phyloP scores from a whole-genome alignment of 2,797 vertebrate genomes.

The Hafferia zeledoni region DNA sequence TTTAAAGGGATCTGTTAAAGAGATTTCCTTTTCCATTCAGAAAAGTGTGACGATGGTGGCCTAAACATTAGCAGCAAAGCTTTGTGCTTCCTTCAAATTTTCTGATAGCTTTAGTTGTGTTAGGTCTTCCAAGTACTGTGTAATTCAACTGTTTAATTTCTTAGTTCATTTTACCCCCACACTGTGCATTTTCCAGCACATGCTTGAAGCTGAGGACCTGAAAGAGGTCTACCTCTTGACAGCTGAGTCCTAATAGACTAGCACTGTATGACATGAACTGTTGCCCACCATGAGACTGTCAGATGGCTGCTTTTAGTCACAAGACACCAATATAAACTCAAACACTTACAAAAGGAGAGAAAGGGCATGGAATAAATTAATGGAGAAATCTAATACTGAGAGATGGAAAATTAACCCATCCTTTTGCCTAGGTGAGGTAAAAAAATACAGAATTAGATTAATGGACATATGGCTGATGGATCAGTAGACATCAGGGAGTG shows the following conservation, averaged over 20 bases:
- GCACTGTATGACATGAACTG: rapidly evolving
- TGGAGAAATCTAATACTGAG: neutral
- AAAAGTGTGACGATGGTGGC: neutral
- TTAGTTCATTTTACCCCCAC: neutral
- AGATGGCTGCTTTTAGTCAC: constrained; percentile 1
- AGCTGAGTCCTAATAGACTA: neutral
- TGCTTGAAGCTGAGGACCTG: neutral
- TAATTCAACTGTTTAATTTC: neutral
- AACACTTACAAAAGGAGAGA: neutral
- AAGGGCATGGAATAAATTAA: neutral
- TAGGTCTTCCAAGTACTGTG: neutral
- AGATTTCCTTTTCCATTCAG: neutral
- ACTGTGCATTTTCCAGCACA: neutral
- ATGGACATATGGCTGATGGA: neutral
- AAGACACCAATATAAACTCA: neutral
- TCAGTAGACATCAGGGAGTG: neutral
- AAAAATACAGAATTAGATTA: neutral
- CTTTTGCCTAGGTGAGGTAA: neutral
- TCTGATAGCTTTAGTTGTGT: neutral
- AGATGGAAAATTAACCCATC: neutral
- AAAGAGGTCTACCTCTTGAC: neutral
- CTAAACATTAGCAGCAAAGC: neutral
- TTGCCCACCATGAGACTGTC: neutral
- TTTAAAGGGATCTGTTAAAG: neutral
- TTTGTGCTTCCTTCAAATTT: neutral